These are phyloP conservation scores for Cataglyphis hispanica DNA, from an alignment of 1,140 invertebrate species.

Conservation along the genomic window DNA sequence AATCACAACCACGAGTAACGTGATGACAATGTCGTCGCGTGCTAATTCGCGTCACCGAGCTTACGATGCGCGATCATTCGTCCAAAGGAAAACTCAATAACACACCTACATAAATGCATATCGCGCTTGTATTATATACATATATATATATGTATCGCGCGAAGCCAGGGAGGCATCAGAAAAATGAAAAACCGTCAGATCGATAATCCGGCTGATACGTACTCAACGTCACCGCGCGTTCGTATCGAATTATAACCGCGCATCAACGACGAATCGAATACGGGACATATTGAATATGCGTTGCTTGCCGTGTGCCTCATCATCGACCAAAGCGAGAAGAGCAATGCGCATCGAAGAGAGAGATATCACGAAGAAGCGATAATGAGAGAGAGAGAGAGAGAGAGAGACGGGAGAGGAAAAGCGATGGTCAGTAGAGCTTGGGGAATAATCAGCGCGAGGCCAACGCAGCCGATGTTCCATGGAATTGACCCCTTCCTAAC, in stretches of 20 bases:
- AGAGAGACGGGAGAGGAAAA: constrained; percentile 11
- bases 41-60: neutral
- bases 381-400: constrained; percentile 3
- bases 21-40: too few relatives aligned
- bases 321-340: constrained; percentile 16
- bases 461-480: constrained; percentile 68
- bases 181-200: neutral
- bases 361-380: constrained; percentile 24
- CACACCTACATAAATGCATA: neutral
- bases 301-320: constrained; percentile 59
- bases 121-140: neutral
- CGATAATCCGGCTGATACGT: constrained; percentile 33
- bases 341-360: neutral
- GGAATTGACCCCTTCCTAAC: constrained; percentile 75
- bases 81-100: constrained; percentile 2
- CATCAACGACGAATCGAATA: constrained; percentile 57
- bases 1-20: neutral
- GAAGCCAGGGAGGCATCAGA: neutral
- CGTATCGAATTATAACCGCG: constrained; percentile 68
- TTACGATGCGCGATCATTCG: neutral
- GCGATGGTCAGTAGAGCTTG: constrained; percentile 66
- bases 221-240: constrained; percentile 42
- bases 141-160: neutral
- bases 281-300: constrained; percentile 58
- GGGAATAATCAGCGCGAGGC: constrained; percentile 79